Percentiles rank a stretch among this genome's conserved stretches.
These are phyloP conservation scores for Diadophis punctatus DNA, from an alignment of 2,113 vertebrate genomes.

Conservation along the genomic window DNA sequence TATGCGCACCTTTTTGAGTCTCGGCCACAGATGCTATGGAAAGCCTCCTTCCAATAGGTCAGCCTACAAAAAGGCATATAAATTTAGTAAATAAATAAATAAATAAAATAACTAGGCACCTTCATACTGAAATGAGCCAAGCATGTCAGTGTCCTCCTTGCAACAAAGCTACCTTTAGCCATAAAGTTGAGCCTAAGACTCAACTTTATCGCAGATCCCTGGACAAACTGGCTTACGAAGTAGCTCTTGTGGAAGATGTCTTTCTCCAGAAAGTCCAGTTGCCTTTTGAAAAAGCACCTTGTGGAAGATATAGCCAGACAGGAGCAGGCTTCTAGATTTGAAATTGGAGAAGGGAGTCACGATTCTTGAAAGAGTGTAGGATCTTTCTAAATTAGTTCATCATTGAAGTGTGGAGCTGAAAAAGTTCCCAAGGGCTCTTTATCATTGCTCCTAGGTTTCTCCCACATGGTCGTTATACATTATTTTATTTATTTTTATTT, in stretches of 20 bases:
- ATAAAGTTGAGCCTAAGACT: accelerated
- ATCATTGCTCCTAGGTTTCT: background rate
- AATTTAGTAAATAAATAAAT: background rate
- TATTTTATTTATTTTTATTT: too few species aligned
- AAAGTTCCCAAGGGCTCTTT: conserved; percentile 36
- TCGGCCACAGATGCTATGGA: background rate
- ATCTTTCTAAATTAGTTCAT: conserved; percentile 30
- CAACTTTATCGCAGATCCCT: accelerated
- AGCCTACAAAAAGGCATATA: background rate
- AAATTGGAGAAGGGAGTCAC: background rate
- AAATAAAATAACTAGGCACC: background rate
- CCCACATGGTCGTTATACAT: background rate
- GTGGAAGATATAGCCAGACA: accelerated
- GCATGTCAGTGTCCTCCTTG: background rate
- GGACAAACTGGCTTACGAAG: accelerated
- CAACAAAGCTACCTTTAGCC: background rate
- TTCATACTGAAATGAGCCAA: background rate
- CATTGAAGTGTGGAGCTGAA: background rate
- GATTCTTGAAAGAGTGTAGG: conserved; percentile 34
- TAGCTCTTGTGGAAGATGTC: background rate
- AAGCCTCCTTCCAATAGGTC: background rate
- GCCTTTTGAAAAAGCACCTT: too few species aligned
- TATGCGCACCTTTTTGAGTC: background rate
- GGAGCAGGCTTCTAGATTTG: background rate
- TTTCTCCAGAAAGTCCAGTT: too few species aligned